Evolutionary conservation across 2,113 vertebrate genomes (phyloP).

Genomic region (Ranitomeya imitator): DNA sequence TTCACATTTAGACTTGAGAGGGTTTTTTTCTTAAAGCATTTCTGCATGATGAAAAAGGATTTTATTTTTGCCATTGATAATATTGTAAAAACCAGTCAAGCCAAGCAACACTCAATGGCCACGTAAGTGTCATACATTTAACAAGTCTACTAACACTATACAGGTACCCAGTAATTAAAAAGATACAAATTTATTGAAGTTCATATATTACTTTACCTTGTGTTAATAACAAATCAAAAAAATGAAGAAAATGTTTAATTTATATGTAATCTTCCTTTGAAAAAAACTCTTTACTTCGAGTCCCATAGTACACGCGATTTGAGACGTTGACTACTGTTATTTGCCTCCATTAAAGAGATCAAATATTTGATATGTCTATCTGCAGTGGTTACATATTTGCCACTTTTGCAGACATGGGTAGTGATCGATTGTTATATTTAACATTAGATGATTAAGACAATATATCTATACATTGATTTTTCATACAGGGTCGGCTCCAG

Average conservation of each 20-base stretch:
- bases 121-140: not conserved
- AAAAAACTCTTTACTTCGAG: not conserved
- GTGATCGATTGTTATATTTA: too few species aligned
- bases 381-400: too few species aligned
- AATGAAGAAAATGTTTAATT: not conserved
- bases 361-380: not conserved
- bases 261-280: not conserved
- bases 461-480: too few species aligned
- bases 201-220: not conserved
- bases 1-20: slow-evolving; percentile 32
- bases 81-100: not conserved
- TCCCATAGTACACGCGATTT: not conserved
- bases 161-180: too few species aligned
- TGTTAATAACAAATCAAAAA: not conserved
- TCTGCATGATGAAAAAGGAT: not conserved
- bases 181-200: too few species aligned
- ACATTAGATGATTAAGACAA: too few species aligned
- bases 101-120: not conserved
- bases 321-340: not conserved
- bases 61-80: not conserved
- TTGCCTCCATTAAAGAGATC: not conserved
- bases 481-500: too few species aligned
- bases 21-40: not conserved
- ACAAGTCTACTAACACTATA: too few species aligned
- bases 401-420: too few species aligned